phyloP scores from a whole-genome alignment of 35 echinoderm and acorn worm genomes.

The Heliocidaris erythrogramma region DNA sequence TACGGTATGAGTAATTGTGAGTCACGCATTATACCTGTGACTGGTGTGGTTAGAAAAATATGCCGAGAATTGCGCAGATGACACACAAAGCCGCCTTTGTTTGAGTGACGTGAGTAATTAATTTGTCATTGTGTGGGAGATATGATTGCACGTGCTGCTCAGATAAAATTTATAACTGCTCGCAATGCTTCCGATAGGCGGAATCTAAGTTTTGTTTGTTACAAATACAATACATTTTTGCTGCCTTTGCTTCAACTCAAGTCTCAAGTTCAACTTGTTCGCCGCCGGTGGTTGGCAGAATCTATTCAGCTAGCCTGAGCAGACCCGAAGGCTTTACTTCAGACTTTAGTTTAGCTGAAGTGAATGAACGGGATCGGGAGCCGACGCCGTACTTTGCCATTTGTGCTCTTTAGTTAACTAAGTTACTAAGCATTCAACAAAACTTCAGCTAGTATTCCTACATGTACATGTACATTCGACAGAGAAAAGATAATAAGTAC shows the following conservation, averaged over 20 bases:
- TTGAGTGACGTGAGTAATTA: conserved; percentile 19
- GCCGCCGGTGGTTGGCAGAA: neutral
- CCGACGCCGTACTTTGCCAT: too few relatives aligned
- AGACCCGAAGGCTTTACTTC: too few relatives aligned
- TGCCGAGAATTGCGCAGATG: neutral
- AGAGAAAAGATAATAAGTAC: too few relatives aligned
- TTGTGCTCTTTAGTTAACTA: too few relatives aligned
- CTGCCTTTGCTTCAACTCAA: neutral
- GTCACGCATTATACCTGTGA: neutral
- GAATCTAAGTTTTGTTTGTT: neutral
- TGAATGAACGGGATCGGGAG: too few relatives aligned
- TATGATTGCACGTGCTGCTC: neutral
- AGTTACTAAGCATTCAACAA: too few relatives aligned
- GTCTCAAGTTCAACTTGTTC: too few relatives aligned
- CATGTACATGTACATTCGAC: too few relatives aligned
- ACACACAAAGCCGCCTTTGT: neutral
- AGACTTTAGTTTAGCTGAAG: too few relatives aligned
- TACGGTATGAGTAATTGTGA: neutral
- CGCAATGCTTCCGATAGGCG: neutral
- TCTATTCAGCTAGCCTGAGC: neutral
- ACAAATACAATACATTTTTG: neutral
- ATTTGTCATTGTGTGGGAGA: neutral
- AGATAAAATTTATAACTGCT: neutral
- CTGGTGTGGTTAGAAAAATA: neutral
- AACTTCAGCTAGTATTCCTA: too few relatives aligned